These are phyloP conservation scores for Lacerta bilineata DNA, from an alignment of 2,797 vertebrate genomes.

Conservation along the genomic window DNA sequence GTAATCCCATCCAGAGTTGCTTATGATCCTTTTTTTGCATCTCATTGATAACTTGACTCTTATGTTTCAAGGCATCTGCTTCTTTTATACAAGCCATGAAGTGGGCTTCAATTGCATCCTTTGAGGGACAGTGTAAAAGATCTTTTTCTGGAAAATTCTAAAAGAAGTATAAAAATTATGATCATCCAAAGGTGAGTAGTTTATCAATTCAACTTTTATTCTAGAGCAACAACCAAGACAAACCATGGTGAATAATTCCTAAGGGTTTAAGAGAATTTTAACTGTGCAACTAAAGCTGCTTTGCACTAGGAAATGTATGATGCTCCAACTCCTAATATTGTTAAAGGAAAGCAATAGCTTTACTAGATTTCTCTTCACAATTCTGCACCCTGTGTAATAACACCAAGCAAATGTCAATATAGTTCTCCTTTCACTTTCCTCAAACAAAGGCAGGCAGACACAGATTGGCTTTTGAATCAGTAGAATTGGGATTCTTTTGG, in stretches of 20 bases:
- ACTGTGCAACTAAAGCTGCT: background rate
- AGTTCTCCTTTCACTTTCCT: background rate
- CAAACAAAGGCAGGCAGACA: background rate
- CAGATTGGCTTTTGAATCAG: background rate
- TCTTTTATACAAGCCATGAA: slow-evolving; percentile 99
- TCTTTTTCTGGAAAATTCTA: slow-evolving; percentile 96
- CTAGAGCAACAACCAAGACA: background rate
- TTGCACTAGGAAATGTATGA: background rate
- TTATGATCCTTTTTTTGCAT: slow-evolving; percentile 99
- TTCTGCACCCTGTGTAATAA: background rate
- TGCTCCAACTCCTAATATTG: background rate
- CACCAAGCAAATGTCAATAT: background rate
- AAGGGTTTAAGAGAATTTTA: background rate
- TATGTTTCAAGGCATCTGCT: slow-evolving; percentile 98
- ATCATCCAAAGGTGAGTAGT: background rate
- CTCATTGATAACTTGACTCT: slow-evolving; percentile 98
- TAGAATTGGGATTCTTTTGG: background rate
- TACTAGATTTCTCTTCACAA: too few relatives aligned
- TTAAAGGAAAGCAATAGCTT: background rate
- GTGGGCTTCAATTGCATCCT: slow-evolving; percentile 95
- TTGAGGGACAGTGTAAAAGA: slow-evolving; percentile 92
- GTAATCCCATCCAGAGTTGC: slow-evolving; percentile 99
- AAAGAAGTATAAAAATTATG: slow-evolving; percentile 34
- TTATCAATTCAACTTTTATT: background rate
- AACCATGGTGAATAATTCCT: slow-evolving; percentile 13